A percentile compares a stretch with the other conserved stretches of the same genome.
phyloP scores from a whole-genome alignment of 2,113 vertebrate species.

The Struthio camelus region DNA sequence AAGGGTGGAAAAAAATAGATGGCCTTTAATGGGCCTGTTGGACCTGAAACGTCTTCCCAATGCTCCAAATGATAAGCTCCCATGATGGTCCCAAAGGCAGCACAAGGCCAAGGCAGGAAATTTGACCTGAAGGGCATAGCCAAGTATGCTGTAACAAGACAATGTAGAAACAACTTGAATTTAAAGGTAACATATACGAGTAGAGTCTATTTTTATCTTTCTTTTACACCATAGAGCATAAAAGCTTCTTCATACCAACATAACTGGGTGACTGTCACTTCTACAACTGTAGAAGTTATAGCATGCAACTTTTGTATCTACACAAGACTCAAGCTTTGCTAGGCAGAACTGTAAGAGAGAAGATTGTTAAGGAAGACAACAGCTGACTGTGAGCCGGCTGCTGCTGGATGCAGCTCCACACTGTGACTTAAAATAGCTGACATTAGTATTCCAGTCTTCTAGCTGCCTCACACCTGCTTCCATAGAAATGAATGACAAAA shows the following conservation, averaged over 20 bases:
- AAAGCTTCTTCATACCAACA: neutral
- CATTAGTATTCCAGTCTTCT: neutral
- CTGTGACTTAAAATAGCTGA: neutral
- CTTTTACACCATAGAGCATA: neutral
- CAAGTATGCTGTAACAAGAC: neutral
- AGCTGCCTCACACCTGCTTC: neutral
- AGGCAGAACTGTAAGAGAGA: neutral
- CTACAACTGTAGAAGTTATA: neutral
- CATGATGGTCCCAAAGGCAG: neutral
- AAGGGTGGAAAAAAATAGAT: neutral
- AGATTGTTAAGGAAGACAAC: neutral
- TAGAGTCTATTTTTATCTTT: neutral
- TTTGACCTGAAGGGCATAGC: neutral
- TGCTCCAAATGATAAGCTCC: neutral
- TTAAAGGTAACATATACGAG: neutral
- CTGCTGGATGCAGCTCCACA: neutral
- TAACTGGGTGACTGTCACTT: neutral
- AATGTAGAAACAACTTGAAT: neutral
- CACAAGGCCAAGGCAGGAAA: neutral
- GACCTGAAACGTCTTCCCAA: neutral
- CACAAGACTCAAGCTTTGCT: neutral
- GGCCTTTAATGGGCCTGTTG: neutral
- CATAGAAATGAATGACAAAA: neutral
- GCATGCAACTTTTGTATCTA: neutral
- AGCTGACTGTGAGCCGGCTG: neutral